phyloP scores from a whole-genome alignment of 30 jellyfish, hydroid and myxozoan species.

The Kudoa iwatai region DNA sequence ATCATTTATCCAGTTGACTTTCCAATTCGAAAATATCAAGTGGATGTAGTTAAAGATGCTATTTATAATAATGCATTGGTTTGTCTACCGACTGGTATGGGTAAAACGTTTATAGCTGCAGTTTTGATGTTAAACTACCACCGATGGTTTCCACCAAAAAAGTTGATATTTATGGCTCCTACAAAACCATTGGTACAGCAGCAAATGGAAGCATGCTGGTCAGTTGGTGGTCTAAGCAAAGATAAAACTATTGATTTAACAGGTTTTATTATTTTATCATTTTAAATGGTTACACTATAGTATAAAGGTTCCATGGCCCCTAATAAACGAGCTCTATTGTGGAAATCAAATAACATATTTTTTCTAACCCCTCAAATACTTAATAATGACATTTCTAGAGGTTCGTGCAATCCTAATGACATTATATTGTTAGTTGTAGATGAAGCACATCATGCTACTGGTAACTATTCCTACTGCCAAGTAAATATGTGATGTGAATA shows the following conservation, averaged over 20 bases:
- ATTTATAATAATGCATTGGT: conserved; percentile 22
- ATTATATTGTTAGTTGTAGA: conserved; percentile 48
- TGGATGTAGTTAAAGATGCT: conserved; percentile 19
- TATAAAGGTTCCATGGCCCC: conserved; percentile 65
- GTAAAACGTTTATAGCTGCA: conserved; percentile 73
- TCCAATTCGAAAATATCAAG: conserved; percentile 42
- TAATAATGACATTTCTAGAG: conserved; percentile 48
- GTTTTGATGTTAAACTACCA: conserved; percentile 63
- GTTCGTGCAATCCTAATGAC: conserved; percentile 17
- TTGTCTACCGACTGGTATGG: conserved; percentile 79
- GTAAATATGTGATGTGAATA: too few relatives aligned
- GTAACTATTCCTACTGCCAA: conserved; percentile 65
- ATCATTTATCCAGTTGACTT: conserved; percentile 39
- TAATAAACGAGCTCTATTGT: conserved; percentile 10
- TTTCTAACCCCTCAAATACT: conserved; percentile 60
- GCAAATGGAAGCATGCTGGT: conserved; percentile 40
- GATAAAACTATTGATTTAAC: conserved; percentile 47
- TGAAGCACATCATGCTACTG: conserved; percentile 79
- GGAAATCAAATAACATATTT: conserved; percentile 24
- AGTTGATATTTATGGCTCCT: conserved; percentile 63
- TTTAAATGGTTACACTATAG: too few relatives aligned
- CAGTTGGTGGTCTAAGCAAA: conserved; percentile 24
- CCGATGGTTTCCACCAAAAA: conserved; percentile 81
- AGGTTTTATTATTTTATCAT: too few relatives aligned
- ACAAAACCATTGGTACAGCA: conserved; percentile 74